Evolutionary conservation across 1,140 invertebrate genomes (phyloP), one percentile per base, ranked within the genome.

Genomic region (Dendroctonus valens): DNA sequence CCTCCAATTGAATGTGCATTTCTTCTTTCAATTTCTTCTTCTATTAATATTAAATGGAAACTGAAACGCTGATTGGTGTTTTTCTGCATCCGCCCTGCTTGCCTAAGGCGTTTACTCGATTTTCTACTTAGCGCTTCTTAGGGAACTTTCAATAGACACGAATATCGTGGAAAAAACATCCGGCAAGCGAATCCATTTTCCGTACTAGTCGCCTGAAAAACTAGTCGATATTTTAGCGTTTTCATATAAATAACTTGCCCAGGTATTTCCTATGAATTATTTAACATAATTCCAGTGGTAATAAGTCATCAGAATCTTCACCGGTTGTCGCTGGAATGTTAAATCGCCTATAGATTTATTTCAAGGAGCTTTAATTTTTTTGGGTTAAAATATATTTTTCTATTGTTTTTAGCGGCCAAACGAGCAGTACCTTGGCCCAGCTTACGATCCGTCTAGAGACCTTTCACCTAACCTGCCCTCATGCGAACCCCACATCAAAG

Each of bases 381-480:
- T 48, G 46, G 0, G 14, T 48, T 48, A 48, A 48, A 48, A 48
- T n/a, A 48, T 11, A 11, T 48, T 48, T 46, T 9, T 46, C 4
- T 9, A 46, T 46, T 46, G 11, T 82, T 82, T n/a, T 26, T 80
- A 83, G 82, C 83, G 83, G 83, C 83, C 83, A 79, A 82, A 81
- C 79, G 82, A 83, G 76, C 81, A 82, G 76, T 84, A 83, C 75
- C 79, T 83, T 80, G 84, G 85, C 73, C 84, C 85, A 74, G 83
- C 84, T 73, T 86, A 87, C 79, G 87, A 89, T 72, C 86, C 86
- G 71, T 85, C 86, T 41, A 82, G 87, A 73, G 87, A 89, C 73
- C 81, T 88, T 52, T 88, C 87, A 73, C 88, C 88, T 70, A 89
- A 87, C 72, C 83, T 89, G 60, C 87, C 88, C 41, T 82, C 82